Conservation (phyloP, 1,140 invertebrate species). For the Drosophila takahashii region DNA sequence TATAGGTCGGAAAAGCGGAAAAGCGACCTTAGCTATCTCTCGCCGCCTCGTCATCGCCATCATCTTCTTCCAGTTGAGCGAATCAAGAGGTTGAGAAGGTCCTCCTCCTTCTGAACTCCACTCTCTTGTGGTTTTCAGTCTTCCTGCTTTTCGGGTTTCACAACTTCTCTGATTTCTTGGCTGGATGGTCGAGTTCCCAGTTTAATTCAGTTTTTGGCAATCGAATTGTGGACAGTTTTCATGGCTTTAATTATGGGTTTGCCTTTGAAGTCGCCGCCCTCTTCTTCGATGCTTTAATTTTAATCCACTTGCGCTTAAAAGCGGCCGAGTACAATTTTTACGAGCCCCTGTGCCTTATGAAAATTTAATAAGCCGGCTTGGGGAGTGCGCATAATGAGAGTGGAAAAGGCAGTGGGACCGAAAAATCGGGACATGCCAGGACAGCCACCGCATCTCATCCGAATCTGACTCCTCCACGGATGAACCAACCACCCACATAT, state of each 20-base stretch:
- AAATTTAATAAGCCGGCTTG: constrained; percentile 71
- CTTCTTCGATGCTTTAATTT: constrained; percentile 56
- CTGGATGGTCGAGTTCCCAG: constrained; percentile 36
- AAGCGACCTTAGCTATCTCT: constrained; percentile 57
- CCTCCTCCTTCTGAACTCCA: neutral
- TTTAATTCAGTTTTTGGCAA: constrained; percentile 72
- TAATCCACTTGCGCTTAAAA: constrained; percentile 73
- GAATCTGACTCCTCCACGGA: constrained; percentile 10
- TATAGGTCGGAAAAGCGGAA: constrained; percentile 16
- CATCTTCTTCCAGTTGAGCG: constrained; percentile 75
- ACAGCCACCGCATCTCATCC: constrained; percentile 14
- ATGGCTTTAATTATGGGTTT: constrained; percentile 61
- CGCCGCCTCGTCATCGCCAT: constrained; percentile 49
- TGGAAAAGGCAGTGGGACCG: constrained; percentile 31
- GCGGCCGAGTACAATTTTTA: constrained; percentile 63
- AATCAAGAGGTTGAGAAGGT: constrained; percentile 46
- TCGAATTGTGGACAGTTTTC: constrained; percentile 76
- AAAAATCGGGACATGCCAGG: constrained; percentile 26
- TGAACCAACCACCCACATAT: constrained; percentile 41
- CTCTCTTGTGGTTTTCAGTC: constrained; percentile 50
- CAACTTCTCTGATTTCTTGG: constrained; percentile 20
- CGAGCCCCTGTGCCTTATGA: constrained; percentile 63
- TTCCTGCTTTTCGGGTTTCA: constrained; percentile 19
- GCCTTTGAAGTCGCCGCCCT: constrained; percentile 59
- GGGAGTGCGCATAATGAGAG: constrained; percentile 41